A percentile compares a stretch with the other conserved stretches of the same genome.
Evolutionary conservation across 2,888 invertebrate genomes (phyloP).

Genomic region (Epistrophella euchroma): DNA sequence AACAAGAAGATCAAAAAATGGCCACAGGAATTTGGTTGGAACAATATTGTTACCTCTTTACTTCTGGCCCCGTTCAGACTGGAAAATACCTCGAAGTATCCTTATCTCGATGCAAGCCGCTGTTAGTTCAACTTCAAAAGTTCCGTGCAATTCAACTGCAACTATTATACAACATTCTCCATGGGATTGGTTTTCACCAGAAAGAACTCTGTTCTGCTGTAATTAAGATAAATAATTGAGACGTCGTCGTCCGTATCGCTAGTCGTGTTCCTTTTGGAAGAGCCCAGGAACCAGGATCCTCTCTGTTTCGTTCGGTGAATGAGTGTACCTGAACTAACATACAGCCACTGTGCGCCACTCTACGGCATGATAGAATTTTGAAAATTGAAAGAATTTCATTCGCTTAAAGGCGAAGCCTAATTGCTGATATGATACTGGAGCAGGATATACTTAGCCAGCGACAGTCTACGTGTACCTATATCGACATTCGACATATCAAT

Average conservation of each 20-base stretch:
- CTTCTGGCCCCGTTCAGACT: slow-evolving; percentile 11
- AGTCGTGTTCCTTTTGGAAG: not conserved
- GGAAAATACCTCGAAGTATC: slow-evolving; percentile 47
- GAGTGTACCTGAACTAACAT: slow-evolving; percentile 24
- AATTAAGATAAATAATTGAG: slow-evolving; percentile 76
- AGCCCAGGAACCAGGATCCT: not conserved
- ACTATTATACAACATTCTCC: slow-evolving; percentile 62
- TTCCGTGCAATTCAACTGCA: slow-evolving; percentile 42
- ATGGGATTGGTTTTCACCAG: slow-evolving; percentile 65
- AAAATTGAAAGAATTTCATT: slow-evolving; percentile 71
- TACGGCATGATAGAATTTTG: slow-evolving; percentile 70
- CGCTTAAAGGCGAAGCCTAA: slow-evolving; percentile 66
- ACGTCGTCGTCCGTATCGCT: slow-evolving; percentile 48
- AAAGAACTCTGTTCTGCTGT: slow-evolving; percentile 51
- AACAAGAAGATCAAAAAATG: slow-evolving; percentile 35
- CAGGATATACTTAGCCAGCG: slow-evolving; percentile 32
- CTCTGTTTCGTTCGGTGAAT: slow-evolving; percentile 37
- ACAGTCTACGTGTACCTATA: not conserved
- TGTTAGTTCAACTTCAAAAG: slow-evolving; percentile 64
- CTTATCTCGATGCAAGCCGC: slow-evolving; percentile 50
- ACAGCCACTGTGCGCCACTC: slow-evolving; percentile 44
- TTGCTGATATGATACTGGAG: slow-evolving; percentile 75
- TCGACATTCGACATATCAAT: slow-evolving; percentile 69
- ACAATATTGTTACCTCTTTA: slow-evolving; percentile 6
- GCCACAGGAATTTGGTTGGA: slow-evolving; percentile 42